phyloP scores from a whole-genome alignment of 2,888 invertebrate species.

The Timema cristinae region DNA sequence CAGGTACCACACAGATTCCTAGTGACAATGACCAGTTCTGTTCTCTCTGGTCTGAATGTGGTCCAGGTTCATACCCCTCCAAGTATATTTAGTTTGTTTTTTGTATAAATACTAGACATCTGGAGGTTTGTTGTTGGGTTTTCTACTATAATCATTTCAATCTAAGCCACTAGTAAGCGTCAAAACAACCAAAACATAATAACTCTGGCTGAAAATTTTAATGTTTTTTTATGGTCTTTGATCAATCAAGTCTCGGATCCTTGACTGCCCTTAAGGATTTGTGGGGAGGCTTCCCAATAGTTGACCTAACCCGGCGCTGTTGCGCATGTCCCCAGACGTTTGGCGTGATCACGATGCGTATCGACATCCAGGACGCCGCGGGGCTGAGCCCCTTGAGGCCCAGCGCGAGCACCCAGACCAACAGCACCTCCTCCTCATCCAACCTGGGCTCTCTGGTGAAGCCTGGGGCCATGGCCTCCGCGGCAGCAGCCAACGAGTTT shows the following conservation, averaged over 20 bases:
- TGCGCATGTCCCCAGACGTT: slow-evolving; percentile 63
- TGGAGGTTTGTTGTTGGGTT: too few relatives aligned
- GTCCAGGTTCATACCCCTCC: too few relatives aligned
- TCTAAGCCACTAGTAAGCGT: too few relatives aligned
- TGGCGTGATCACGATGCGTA: slow-evolving; percentile 86
- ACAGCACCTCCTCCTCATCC: slow-evolving; percentile 54
- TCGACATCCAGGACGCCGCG: slow-evolving; percentile 80
- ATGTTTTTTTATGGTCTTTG: slow-evolving; percentile 9
- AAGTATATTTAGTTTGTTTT: too few relatives aligned
- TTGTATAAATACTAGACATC: too few relatives aligned
- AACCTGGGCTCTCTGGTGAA: slow-evolving; percentile 45
- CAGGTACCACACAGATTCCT: slow-evolving; percentile 58
- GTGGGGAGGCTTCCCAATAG: too few relatives aligned
- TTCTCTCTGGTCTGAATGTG: too few relatives aligned
- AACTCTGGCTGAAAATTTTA: not conserved
- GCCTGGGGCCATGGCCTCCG: slow-evolving; percentile 37
- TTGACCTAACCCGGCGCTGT: too few relatives aligned
- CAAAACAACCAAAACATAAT: too few relatives aligned
- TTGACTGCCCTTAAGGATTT: too few relatives aligned
- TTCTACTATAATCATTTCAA: too few relatives aligned
- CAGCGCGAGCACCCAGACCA: slow-evolving; percentile 76
- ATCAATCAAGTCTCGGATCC: slow-evolving; percentile 4
- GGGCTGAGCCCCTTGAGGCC: slow-evolving; percentile 62
- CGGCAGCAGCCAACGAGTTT: slow-evolving; percentile 45
- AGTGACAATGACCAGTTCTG: too few relatives aligned